Base-by-base conservation (phyloP, 2,888 invertebrate genomes). In the Leptinotarsa haldemani region DNA sequence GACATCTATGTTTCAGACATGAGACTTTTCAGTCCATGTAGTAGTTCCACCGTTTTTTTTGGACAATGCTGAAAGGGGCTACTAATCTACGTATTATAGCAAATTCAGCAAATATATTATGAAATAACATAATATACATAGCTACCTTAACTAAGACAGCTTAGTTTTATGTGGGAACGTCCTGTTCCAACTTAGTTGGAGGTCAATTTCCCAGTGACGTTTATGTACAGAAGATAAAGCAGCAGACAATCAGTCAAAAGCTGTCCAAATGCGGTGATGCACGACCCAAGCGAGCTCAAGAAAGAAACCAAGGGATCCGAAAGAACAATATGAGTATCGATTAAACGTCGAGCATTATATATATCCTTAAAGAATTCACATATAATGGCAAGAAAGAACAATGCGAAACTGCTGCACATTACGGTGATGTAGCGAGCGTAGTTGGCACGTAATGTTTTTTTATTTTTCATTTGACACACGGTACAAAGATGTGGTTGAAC, bases 221-320 rank as follows among this genome's bases (percentile, higher is more conserved):
- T 20, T 22, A 56, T 56, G 56, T 56, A 56, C 56, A 56, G 22
- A 56, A 56, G 56, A 56, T 22, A 56, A 56, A 56, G 56, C 56
- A 56, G 56, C 22, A 15, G 56, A 20, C 22, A 56, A 56, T 56
- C 56, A 56, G 56, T 56, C 56, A 56, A 18, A 56, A 56, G 56
- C 56, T 56, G 56, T 56, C 56, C 56, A 56, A 56, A 56, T 13
- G 56, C 56, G 56, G 56, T 25, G 22, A 56, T 25, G 56, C 56
- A 4, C 56, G 22, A 12, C 4, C 18, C 52, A 18, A 18, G 52
- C 52, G 12, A 18, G 13, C 52, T 25, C 56, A 56, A 56, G 56
- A 56, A 56, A 56, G 56, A 56, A 30, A 22, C 56, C 13, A 12
- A 56, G 25, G 25, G 22, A 56, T 56, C 22, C 20, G 13, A 13